Evolutionary conservation across 2,888 invertebrate genomes (phyloP).

Genomic region (Cerceris ruficornis): DNA sequence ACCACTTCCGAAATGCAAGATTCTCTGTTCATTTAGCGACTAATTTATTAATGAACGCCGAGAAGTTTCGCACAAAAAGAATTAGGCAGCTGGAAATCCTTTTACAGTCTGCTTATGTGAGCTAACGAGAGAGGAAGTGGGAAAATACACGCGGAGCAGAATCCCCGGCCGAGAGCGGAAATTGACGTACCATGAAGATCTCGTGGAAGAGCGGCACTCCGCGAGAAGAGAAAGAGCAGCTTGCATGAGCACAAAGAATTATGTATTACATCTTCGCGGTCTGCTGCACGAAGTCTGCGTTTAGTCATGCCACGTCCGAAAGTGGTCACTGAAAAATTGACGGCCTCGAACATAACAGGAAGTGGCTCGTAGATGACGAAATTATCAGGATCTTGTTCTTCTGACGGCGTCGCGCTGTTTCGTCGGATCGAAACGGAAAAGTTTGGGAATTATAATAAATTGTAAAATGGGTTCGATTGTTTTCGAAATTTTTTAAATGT

Average conservation of each 20-base stretch:
- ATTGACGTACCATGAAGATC: conserved; percentile 55
- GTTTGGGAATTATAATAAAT: no score
- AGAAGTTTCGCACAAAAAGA: background rate
- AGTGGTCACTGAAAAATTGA: conserved; percentile 51
- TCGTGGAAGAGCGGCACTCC: conserved; percentile 7
- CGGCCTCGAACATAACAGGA: conserved; percentile 47
- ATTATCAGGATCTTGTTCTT: conserved; percentile 51
- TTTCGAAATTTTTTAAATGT: no score
- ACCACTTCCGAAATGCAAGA: background rate
- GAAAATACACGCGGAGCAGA: conserved; percentile 16
- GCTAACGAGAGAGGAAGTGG: conserved; percentile 21
- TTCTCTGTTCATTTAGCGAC: background rate
- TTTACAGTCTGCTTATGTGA: conserved; percentile 6
- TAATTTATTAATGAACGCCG: background rate
- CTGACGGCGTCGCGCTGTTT: background rate
- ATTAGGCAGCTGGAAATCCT: background rate
- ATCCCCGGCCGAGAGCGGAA: conserved; percentile 50
- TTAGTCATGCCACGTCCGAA: conserved; percentile 67
- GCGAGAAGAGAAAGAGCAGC: conserved; percentile 56
- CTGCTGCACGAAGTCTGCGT: conserved; percentile 68
- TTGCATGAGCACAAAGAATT: conserved; percentile 73
- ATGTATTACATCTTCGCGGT: conserved; percentile 77
- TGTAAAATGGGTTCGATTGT: no score
- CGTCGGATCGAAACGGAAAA: no score
- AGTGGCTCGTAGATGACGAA: conserved; percentile 35